These are phyloP conservation scores for Conops quadrifasciatus DNA, from an alignment of 2,888 invertebrate species.

Conservation along the genomic window DNA sequence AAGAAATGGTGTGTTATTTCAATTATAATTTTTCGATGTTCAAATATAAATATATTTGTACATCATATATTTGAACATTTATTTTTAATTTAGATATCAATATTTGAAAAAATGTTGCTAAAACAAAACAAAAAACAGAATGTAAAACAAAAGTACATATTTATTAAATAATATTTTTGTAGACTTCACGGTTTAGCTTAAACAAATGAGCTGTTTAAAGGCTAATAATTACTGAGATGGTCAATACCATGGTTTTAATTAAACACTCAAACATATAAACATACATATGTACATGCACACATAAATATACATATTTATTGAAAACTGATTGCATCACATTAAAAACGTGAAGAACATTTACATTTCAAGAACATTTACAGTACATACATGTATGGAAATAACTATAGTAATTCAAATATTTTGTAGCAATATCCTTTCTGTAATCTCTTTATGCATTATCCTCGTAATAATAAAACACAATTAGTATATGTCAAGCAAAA, in stretches of 20 bases:
- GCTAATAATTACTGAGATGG: not conserved
- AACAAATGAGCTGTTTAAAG: not conserved
- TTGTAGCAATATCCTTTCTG: slow-evolving; percentile 8
- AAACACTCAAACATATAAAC: not conserved
- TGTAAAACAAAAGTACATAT: too few species aligned
- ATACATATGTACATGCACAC: not conserved
- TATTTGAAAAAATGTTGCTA: too few species aligned
- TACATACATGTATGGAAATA: not conserved
- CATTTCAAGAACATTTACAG: slow-evolving; percentile 2
- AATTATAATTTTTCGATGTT: too few species aligned
- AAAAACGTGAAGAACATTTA: too few species aligned
- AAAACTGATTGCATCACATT: not conserved
- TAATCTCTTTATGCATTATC: slow-evolving; percentile 13
- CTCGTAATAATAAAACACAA: too few species aligned
- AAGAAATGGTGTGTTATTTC: too few species aligned
- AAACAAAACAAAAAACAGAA: too few species aligned
- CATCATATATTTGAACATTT: too few species aligned
- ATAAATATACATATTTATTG: not conserved
- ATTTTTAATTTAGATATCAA: too few species aligned
- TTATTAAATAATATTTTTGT: too few species aligned
- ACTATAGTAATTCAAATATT: not conserved
- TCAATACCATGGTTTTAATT: not conserved
- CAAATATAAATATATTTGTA: too few species aligned
- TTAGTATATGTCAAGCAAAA: not conserved
- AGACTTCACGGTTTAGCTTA: slow-evolving; percentile 8